These are phyloP conservation scores for Sipha flava DNA, from an alignment of 1,140 invertebrate species.

Conservation along the genomic window DNA sequence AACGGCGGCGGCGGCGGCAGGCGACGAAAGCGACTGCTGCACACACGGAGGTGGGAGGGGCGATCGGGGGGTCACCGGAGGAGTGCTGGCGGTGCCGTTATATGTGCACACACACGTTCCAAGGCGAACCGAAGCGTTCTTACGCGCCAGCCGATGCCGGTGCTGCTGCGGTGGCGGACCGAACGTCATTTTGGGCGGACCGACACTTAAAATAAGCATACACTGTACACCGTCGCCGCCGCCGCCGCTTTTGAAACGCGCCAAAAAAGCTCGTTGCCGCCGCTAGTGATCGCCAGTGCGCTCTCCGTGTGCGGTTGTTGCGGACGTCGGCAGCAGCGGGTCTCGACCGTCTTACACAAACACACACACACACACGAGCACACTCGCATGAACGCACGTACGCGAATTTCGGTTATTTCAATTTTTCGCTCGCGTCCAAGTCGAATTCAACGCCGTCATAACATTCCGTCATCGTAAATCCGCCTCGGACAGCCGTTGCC, in stretches of 20 bases:
- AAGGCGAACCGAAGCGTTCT: background rate
- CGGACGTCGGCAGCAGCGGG: conserved; percentile 4
- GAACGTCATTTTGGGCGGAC: background rate
- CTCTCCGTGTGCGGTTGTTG: conserved; percentile 23
- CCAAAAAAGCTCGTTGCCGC: conserved; percentile 24
- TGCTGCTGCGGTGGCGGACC: conserved; percentile 1
- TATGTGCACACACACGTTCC: background rate
- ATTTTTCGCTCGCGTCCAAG: no score
- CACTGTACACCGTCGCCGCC: background rate
- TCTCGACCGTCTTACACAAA: background rate
- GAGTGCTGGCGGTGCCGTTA: no score
- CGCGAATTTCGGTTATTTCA: no score
- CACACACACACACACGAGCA: background rate
- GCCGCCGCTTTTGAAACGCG: conserved; percentile 6
- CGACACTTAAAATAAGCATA: conserved; percentile 24
- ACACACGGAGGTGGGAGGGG: background rate
- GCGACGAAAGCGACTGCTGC: background rate
- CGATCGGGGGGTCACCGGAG: no score
- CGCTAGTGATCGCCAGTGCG: conserved; percentile 30
- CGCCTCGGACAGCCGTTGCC: no score
- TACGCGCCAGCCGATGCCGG: background rate
- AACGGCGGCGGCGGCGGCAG: background rate
- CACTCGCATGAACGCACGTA: no score
- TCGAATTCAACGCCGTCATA: no score
- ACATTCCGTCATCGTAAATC: no score